These are phyloP conservation scores for Phrynosoma blainvillii DNA, from an alignment of 2,113 vertebrate species.

Conservation along the genomic window DNA sequence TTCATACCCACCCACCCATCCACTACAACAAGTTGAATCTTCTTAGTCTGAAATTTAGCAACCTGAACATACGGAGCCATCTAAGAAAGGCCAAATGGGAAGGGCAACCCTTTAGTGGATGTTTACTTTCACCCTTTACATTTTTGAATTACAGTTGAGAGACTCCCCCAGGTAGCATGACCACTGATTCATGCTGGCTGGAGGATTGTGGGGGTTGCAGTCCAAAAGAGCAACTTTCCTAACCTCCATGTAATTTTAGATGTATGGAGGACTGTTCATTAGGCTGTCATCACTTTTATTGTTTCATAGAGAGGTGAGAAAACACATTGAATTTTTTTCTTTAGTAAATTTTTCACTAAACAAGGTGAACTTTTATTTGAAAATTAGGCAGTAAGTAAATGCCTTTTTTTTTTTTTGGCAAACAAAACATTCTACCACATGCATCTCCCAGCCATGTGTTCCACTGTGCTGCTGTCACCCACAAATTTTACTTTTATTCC, in stretches of 20 bases:
- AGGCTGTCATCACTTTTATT: neutral
- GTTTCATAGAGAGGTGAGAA: neutral
- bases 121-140: too few species aligned
- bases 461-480: neutral
- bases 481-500: constrained; percentile 10
- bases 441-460: neutral
- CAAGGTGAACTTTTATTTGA: constrained; percentile 11
- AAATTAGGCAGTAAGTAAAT: constrained; percentile 43
- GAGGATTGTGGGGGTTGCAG: too few species aligned
- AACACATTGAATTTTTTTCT: constrained; percentile 33
- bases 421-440: constrained; percentile 7
- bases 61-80: neutral
- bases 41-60: neutral
- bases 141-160: too few species aligned
- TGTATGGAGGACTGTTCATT: neutral
- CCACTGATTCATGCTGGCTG: too few species aligned
- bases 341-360: constrained; percentile 38
- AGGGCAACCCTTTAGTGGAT: too few species aligned
- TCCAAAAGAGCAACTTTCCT: too few species aligned
- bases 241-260: neutral
- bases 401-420: constrained; percentile 30
- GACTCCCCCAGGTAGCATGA: too few species aligned
- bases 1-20: neutral
- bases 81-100: neutral
- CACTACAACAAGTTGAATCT: too few species aligned